Evolutionary conservation across 2,797 vertebrate species (phyloP), one percentile per base, ranked within the genome.

Genomic region (Antennarius maculatus): DNA sequence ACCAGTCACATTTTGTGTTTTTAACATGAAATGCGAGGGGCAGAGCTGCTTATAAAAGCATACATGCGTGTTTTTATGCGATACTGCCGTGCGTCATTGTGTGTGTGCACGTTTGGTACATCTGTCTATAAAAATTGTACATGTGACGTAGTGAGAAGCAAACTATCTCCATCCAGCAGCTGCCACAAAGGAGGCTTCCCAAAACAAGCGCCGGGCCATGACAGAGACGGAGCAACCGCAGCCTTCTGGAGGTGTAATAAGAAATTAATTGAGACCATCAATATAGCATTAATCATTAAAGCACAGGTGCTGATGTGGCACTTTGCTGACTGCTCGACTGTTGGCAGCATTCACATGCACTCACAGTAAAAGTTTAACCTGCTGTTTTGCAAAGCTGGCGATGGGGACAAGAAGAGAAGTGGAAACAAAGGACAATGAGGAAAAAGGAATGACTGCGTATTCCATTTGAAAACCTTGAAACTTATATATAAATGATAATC

Each of bases 241-340:
- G 89, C 91, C 91, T 93, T 91, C 91, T 93, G 91, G 62, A 90
- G 83, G 86, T 81, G 86, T 94, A 94, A 94, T 92, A 93, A 91
- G 92, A 93, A 94, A 94, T 93, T 94, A 95, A 95, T 94, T 93
- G 93, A 94, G 93, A 94, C 92, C 92, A 94, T 95, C 93, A 95
- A 95, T 94, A 94, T 91, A 86, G 92, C 93, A 94, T 95, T 94
- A 95, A 94, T 95, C 93, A 94, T 93, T 93, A 92, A 92, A 90
- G 90, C 84, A 81, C 91, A 93, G 94, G 92, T 93, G 94, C 93
- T 95, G 93, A 94, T 91, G 83, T 89, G 86, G 93, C 92, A 90
- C 89, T 93, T 93, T 91, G 85, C 89, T 84, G 90, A 92, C 83
- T 88, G 75, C 83, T 86, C 78, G 18, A 59, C 84, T 88, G 83